Evolutionary conservation across 2,797 vertebrate genomes (phyloP).

Genomic region (Pseudomugil gertrudae): DNA sequence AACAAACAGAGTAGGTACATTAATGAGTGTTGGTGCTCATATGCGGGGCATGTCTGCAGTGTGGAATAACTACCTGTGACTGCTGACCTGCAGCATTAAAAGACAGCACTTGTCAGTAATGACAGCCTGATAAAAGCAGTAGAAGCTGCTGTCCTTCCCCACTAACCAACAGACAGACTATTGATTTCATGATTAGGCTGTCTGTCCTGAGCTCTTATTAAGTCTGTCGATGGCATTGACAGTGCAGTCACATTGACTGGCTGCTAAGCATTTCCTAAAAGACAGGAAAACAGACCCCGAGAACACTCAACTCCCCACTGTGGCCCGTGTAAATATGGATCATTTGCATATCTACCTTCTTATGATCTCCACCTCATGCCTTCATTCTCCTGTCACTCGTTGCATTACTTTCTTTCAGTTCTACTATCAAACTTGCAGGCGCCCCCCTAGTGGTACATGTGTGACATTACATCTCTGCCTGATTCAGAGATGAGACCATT

Average conservation of each 20-base stretch:
- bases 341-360: conserved; percentile 10
- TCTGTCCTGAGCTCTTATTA: conserved; percentile 70
- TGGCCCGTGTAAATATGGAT: neutral
- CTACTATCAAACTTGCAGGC: conserved; percentile 7
- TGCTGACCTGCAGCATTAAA: conserved; percentile 26
- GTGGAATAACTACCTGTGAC: neutral
- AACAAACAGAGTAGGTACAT: conserved; percentile 1
- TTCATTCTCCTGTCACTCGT: neutral
- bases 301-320: conserved; percentile 20
- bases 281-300: conserved; percentile 36
- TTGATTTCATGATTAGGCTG: conserved; percentile 71
- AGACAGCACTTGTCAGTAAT: conserved; percentile 34
- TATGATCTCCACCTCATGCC: conserved; percentile 15
- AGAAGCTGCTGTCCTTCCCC: conserved; percentile 50
- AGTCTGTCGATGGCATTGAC: conserved; percentile 58
- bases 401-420: conserved; percentile 12
- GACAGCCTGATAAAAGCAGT: conserved; percentile 47
- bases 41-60: neutral
- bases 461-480: conserved; percentile 23
- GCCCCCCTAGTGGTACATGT: conserved; percentile 21
- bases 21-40: neutral
- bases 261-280: conserved; percentile 49
- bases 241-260: conserved; percentile 25
- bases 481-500: conserved; percentile 45
- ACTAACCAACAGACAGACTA: conserved; percentile 60